These are phyloP conservation scores for Eupelmus urozonus DNA, from an alignment of 2,888 invertebrate species.

Conservation along the genomic window DNA sequence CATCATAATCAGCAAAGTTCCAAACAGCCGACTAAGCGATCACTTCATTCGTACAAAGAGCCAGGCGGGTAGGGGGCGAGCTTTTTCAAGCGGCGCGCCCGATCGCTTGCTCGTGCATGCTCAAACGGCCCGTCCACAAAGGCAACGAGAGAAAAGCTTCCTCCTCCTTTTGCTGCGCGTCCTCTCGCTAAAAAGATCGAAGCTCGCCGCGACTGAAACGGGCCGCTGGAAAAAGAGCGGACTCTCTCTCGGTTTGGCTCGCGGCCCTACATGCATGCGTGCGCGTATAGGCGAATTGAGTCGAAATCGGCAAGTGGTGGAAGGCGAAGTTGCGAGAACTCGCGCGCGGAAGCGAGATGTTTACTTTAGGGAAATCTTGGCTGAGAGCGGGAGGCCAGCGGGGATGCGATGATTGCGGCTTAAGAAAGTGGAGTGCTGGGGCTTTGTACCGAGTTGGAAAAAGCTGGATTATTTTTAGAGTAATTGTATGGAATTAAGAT, in stretches of 20 bases:
- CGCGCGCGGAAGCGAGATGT: conserved; percentile 63
- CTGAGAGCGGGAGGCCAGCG: conserved; percentile 64
- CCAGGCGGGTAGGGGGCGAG: conserved; percentile 7
- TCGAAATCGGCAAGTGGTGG: background rate
- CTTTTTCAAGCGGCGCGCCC: conserved; percentile 35
- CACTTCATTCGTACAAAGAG: conserved; percentile 33
- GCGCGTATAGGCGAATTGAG: background rate
- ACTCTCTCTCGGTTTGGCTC: conserved; percentile 16
- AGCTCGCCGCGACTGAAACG: background rate
- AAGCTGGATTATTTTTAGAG: too few relatives aligned
- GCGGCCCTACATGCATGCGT: background rate
- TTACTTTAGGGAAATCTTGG: conserved; percentile 76
- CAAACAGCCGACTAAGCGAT: background rate
- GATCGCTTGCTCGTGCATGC: conserved; percentile 52
- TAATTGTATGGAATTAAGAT: too few relatives aligned
- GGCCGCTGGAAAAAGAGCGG: background rate
- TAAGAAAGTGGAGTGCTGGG: too few relatives aligned
- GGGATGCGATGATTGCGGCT: too few relatives aligned
- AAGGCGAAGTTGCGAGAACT: background rate
- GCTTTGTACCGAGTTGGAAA: too few relatives aligned
- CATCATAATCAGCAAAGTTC: background rate
- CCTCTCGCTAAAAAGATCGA: background rate
- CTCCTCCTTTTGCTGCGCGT: background rate
- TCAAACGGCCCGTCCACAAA: conserved; percentile 33
- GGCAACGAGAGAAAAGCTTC: conserved; percentile 2